Base-by-base conservation (phyloP, 2,888 invertebrate genomes). In the Strigamia transsilvanica region DNA sequence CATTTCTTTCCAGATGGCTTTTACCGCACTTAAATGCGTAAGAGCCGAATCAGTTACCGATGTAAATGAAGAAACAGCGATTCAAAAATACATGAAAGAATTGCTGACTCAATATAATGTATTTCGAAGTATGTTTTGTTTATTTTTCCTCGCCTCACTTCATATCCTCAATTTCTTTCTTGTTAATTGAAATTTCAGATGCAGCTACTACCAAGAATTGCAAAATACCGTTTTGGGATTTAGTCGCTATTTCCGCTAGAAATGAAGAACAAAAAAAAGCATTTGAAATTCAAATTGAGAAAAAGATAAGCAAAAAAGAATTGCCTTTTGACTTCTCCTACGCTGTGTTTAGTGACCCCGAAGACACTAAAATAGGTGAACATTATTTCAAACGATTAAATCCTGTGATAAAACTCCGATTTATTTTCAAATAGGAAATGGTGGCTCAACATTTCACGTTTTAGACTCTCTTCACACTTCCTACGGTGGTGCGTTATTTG, bases 371-470 rank as follows among this genome's bases (percentile, higher is more conserved):
- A 85, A 85, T 86, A 42, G 86, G 86, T 84, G 83, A 73, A 27
- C 12, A 56, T 9, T 4, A 10, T 66, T 66, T 15, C 1, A 32
- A 77, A 27, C 27, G 27, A 27, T 27, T 27, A 27, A 27, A 27
- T 27, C 27, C 27, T 27, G 1, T 27, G 27, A 27, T 27, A 27
- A 27, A 27, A 27, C 27, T 27, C 27, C 27, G 27, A 27, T 27
- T 27, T 77, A 15, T 77, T 77, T 27, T 15, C 23, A 77, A 23
- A 23, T 82, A 82, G 84, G 84, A 34, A 80, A 84, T 41, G 89
- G 89, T 61, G 89, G 88, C 2, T 88, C 89, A 4, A 88, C 89
- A 6, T 85, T 89, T 83, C 85, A 86, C 78, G 87, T 87, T 4
- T 84, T 89, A 79, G 83, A 85, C 10, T 83, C 85, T 66, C 85